phyloP scores from a whole-genome alignment of 2,888 invertebrate species.

The Pachycephus smyrnensis region DNA sequence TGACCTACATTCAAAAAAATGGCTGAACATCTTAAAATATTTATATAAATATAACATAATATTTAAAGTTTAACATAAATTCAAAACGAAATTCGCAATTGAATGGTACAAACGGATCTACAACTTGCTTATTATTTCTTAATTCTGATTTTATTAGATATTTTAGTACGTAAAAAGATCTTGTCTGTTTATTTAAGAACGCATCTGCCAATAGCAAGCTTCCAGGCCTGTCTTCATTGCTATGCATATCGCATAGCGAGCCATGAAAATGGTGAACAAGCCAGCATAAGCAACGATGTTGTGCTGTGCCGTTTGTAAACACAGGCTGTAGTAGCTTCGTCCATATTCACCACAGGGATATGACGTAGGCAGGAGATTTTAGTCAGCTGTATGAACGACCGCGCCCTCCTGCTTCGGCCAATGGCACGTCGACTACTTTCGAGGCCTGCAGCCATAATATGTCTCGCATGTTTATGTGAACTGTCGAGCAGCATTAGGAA shows the following conservation, averaged over 20 bases:
- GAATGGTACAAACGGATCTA: background rate
- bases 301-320: background rate
- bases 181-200: background rate
- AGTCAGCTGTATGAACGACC: background rate
- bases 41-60: too few relatives aligned
- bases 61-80: background rate
- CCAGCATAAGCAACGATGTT: background rate
- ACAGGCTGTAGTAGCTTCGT: background rate
- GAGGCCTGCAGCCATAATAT: background rate
- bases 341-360: background rate
- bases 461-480: background rate
- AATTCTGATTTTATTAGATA: background rate
- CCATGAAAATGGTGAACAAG: background rate
- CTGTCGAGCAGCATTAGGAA: background rate
- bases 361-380: background rate
- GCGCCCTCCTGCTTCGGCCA: background rate
- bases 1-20: background rate
- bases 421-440: background rate
- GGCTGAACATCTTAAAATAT: background rate
- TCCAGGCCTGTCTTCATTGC: background rate
- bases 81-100: background rate
- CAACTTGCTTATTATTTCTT: background rate
- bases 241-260: background rate
- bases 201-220: background rate
- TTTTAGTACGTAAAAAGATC: background rate